Base-by-base conservation (phyloP, 2,113 vertebrate genomes). In the western clawed frog (Xenopus tropicalis) region DNA sequence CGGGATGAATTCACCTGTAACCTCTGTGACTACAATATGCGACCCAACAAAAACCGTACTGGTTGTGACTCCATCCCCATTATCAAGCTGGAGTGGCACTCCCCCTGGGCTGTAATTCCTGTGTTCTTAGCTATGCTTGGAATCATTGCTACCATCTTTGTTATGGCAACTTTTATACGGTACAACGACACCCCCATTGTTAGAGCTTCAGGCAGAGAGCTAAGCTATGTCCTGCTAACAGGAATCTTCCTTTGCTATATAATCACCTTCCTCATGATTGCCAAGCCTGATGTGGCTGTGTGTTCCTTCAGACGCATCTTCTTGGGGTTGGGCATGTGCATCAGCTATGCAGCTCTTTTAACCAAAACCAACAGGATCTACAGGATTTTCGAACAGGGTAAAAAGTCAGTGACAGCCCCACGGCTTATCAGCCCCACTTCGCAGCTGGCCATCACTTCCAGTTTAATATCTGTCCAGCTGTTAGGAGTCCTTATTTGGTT, bases 341-440 rank as follows among this genome's bases (percentile, higher is more conserved):
- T 98, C 82, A 98, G 95, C 80, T 98, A 98, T 1, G 96, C 95
- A 0, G 96, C 96, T 1, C 90, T 98, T 17, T 87, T 98, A 54
- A 98, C 96, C 29, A 98, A 98, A 83, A 98, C 96, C 69, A 98
- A 98, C 84, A 91, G 96, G 69, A 98, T 98, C 86, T 97, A 95
- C 79, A 93, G 96, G 52, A 98, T 98, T 80, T 98, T 98, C 16
- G 95, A 98, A 78, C 93, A 98, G 83, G 96, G 96, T 66, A 97
- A 98, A 87, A 95, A 93, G 82, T 96, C 96, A 0, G 96, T 98
- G 82, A 95, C 94, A 0, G 93, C 96, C 0, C 96, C 96, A 0
- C 75, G 93, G 79, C 90, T 98, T 13, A 98, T 98, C 82, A 98
- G 96, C 82, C 96, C 96, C 37, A 95, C 94, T 0, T 98, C 96